Percentiles rank a stretch among this genome's conserved stretches.
phyloP scores from a whole-genome alignment of 2,888 invertebrate genomes.

The Andrena trimmerana region DNA sequence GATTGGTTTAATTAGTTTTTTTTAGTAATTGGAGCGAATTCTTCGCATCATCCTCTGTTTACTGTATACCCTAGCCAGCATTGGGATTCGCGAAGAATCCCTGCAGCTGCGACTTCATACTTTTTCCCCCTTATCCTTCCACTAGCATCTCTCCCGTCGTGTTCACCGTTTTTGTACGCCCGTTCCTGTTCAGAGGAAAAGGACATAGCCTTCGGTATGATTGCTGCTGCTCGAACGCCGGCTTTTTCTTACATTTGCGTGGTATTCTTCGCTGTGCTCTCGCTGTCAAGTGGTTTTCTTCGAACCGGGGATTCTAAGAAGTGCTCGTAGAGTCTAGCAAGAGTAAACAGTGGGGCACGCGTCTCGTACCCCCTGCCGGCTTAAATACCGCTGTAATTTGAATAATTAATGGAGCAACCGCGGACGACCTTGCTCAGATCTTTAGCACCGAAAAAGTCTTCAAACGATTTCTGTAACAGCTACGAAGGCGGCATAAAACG shows the following conservation, averaged over 20 bases:
- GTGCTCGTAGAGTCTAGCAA: conserved; percentile 35
- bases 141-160: conserved; percentile 44
- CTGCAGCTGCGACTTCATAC: conserved; percentile 1
- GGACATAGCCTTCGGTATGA: conserved; percentile 65
- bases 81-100: conserved; percentile 42
- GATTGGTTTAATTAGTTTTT: background rate
- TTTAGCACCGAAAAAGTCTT: conserved; percentile 17
- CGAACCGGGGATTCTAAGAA: conserved; percentile 62
- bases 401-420: conserved; percentile 41
- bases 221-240: conserved; percentile 47
- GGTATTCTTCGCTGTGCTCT: conserved; percentile 34
- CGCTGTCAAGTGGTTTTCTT: conserved; percentile 59
- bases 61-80: background rate
- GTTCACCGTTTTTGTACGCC: conserved; percentile 53
- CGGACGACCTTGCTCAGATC: conserved; percentile 6
- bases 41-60: no score
- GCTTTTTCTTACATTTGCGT: conserved; percentile 65
- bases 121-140: conserved; percentile 34
- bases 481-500: background rate
- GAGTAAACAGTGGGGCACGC: conserved; percentile 18
- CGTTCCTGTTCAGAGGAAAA: conserved; percentile 57
- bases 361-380: background rate
- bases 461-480: conserved; percentile 11
- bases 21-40: no score
- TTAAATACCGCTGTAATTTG: conserved; percentile 33